These are phyloP conservation scores for Eumaeus atala DNA, from an alignment of 1,140 invertebrate species.

Conservation along the genomic window DNA sequence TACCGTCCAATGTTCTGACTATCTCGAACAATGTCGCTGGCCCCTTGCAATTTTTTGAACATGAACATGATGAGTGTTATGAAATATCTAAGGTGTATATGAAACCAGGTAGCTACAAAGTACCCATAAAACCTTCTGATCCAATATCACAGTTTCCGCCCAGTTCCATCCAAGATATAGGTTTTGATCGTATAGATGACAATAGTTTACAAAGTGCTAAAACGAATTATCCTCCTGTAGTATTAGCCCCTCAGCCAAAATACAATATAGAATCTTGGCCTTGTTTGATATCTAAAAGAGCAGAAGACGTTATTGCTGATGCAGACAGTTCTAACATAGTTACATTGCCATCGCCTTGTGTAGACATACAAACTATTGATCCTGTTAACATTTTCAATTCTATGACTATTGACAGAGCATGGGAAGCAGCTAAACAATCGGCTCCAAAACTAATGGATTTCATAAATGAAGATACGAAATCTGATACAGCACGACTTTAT, in stretches of 20 bases:
- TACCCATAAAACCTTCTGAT: slow-evolving; percentile 66
- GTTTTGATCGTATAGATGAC: slow-evolving; percentile 44
- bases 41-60: slow-evolving; percentile 67
- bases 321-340: slow-evolving; percentile 36
- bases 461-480: slow-evolving; percentile 60
- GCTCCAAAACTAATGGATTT: slow-evolving; percentile 68
- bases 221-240: slow-evolving; percentile 43
- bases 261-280: slow-evolving; percentile 66
- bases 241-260: slow-evolving; percentile 61
- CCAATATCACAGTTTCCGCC: slow-evolving; percentile 42
- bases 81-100: slow-evolving; percentile 71
- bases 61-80: slow-evolving; percentile 69
- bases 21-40: slow-evolving; percentile 65
- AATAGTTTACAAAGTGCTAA: slow-evolving; percentile 43
- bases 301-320: slow-evolving; percentile 47
- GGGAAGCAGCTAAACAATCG: slow-evolving; percentile 70
- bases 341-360: slow-evolving; percentile 30
- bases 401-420: slow-evolving; percentile 63
- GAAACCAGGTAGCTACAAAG: slow-evolving; percentile 71
- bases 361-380: slow-evolving; percentile 45
- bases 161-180: slow-evolving; percentile 37
- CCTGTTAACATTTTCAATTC: slow-evolving; percentile 51
- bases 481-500: slow-evolving; percentile 59
- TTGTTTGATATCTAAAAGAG: slow-evolving; percentile 47
- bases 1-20: slow-evolving; percentile 58